Conservation (phyloP, 2,113 vertebrate genomes). For the Heterotilapia buettikoferi region DNA sequence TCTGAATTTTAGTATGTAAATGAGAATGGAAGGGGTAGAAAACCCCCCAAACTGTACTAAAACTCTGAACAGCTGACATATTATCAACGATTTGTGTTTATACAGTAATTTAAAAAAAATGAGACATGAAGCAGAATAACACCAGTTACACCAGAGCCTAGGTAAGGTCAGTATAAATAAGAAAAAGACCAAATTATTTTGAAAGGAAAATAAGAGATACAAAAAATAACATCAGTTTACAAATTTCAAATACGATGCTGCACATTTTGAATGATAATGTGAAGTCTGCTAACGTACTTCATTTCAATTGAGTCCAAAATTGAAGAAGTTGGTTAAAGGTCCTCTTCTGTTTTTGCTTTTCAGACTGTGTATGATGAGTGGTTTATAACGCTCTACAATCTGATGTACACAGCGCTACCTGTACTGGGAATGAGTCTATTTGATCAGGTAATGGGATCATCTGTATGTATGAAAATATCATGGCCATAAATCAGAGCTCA, state of each 20-base stretch:
- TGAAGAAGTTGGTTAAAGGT: background rate
- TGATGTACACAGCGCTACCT: constrained; percentile 92
- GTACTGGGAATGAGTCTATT: constrained; percentile 94
- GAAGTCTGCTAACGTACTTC: background rate
- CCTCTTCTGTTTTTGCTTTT: background rate
- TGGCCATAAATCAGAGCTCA: background rate
- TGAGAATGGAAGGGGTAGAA: background rate
- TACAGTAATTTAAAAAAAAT: fast-evolving
- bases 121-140: background rate
- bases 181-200: background rate
- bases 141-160: background rate
- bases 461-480: fast-evolving
- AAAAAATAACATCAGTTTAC: background rate
- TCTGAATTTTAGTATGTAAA: fast-evolving
- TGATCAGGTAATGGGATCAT: constrained; percentile 80
- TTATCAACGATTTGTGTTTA: background rate
- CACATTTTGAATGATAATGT: background rate
- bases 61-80: background rate
- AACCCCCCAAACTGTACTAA: fast-evolving
- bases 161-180: background rate
- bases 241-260: background rate
- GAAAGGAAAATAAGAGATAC: background rate
- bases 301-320: background rate
- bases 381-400: constrained; percentile 94
- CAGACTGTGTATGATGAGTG: constrained; percentile 94